These are phyloP conservation scores for Psylliodes chrysocephalus DNA, from an alignment of 2,888 invertebrate genomes.

Conservation along the genomic window DNA sequence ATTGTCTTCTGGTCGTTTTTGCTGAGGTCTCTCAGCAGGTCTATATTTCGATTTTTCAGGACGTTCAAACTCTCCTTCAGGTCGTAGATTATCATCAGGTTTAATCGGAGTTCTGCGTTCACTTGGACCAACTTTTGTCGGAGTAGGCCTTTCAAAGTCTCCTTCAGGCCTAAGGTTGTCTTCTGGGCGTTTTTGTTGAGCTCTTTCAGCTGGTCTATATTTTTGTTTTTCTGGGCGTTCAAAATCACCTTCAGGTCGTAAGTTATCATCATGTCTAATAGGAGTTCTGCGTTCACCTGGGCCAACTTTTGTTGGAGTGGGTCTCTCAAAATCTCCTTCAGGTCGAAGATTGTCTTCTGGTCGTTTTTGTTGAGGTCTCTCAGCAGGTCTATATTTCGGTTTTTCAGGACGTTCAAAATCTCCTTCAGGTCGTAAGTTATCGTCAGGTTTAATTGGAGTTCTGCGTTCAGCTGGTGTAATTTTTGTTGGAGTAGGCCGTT, in stretches of 20 bases:
- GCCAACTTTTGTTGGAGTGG: constrained; percentile 52
- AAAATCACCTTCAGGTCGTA: constrained; percentile 70
- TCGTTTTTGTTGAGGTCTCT: constrained; percentile 61
- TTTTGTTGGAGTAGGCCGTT: constrained; percentile 52
- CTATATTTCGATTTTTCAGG: constrained; percentile 62
- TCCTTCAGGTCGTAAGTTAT: constrained; percentile 70
- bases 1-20: constrained; percentile 67
- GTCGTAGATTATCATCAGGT: constrained; percentile 61
- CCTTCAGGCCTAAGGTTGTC: constrained; percentile 67
- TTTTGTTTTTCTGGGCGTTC: constrained; percentile 62
- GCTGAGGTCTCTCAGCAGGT: constrained; percentile 63
- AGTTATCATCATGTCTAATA: constrained; percentile 61
- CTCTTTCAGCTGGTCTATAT: constrained; percentile 62
- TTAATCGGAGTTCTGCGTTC: constrained; percentile 59
- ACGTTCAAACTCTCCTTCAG: constrained; percentile 68
- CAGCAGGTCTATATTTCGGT: constrained; percentile 54
- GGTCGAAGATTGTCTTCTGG: constrained; percentile 65
- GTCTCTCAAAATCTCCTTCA: constrained; percentile 65
- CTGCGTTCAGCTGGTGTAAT: constrained; percentile 57
- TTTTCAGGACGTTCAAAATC: constrained; percentile 61
- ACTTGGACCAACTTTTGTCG: constrained; percentile 53
- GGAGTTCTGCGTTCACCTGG: constrained; percentile 62
- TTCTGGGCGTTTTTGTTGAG: constrained; percentile 63
- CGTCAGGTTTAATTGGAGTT: constrained; percentile 69
- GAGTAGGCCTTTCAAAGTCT: constrained; percentile 62